Evolutionary conservation across 1,140 invertebrate species (phyloP), one percentile per base, ranked within the genome.

Genomic region (Drosophila watanabei): DNA sequence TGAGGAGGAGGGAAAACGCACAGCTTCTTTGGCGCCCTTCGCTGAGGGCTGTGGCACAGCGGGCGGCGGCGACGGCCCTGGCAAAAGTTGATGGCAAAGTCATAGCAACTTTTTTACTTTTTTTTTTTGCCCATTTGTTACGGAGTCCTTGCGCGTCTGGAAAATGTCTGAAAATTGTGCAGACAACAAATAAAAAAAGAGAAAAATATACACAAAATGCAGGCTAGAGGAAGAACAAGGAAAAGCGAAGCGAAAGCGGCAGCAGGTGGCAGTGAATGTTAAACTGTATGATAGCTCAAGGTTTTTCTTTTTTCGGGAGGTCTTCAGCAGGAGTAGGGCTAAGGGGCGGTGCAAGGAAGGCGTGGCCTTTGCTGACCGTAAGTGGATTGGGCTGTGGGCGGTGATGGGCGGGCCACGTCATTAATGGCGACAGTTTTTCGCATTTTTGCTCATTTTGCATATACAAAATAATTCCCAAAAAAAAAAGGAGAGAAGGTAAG

Each of bases 81-180:
- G 78, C 62, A 75, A 85, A 85, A 87, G 83, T 87, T 87, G 76
- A 82, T 82, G 71, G 83, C 79, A 89, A 89, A 89, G 79, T 87
- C 86, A 73, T 68, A 75, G 68, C 52, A 51, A 80, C 58, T 75
- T 80, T 75, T 76, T 59, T 56, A 48, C 43, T 16, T 39, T 73
- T 41, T 24, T 24, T 60, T 69, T 68, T 61, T 60, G 64, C 49
- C 49, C 64, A 71, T 73, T 62, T 70, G 68, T 85, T 82, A 87
- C 65, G 62, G 72, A 68, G 78, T 69, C 65, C 58, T 73, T 87
- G 72, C 75, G 69, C 79, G 86, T 90, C 86, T 90, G 86, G 86
- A 90, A 90, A 90, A 90, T 90, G 86, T 90, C 86, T 90, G 86
- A 90, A 90, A 90, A 90, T 91, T 88, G 71, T 66, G 75, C 85